Conservation (phyloP, 2,888 invertebrate genomes). For the Cheilosia vernalis region DNA sequence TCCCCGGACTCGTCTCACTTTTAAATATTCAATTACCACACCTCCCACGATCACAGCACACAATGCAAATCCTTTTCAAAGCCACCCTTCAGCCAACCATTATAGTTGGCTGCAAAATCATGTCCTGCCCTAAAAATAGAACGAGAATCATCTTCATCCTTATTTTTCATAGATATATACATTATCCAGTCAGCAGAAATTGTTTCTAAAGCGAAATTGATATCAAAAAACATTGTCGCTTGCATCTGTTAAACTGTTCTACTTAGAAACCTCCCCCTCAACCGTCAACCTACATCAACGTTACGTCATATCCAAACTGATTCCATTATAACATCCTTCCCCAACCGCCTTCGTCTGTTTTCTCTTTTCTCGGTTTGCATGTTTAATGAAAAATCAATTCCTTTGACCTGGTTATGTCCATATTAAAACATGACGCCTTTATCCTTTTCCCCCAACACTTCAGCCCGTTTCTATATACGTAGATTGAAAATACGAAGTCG, state of each 20-base stretch:
- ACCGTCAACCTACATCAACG: conserved; percentile 64
- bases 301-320: conserved; percentile 46
- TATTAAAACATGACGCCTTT: conserved; percentile 66
- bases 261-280: conserved; percentile 13
- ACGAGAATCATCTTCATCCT: conserved; percentile 24
- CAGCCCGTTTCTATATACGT: not conserved
- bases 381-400: conserved; percentile 74
- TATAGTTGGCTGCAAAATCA: conserved; percentile 11
- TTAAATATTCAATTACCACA: conserved; percentile 62
- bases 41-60: not conserved
- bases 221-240: conserved; percentile 46
- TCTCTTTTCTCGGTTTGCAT: conserved; percentile 30
- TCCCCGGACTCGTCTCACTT: conserved; percentile 20
- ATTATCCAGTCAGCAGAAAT: conserved; percentile 45
- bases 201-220: conserved; percentile 40
- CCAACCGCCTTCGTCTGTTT: not conserved
- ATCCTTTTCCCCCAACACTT: conserved; percentile 31
- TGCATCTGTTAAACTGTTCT: conserved; percentile 55
- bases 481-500: conserved; percentile 2
- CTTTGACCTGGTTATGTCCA: conserved; percentile 74
- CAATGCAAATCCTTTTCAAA: conserved; percentile 32
- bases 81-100: conserved; percentile 41
- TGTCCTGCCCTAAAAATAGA: conserved; percentile 61
- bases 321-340: not conserved
- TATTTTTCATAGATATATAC: not conserved